These are phyloP conservation scores for Pygoscelis antarcticus DNA, from an alignment of 2,113 vertebrate species.

Conservation along the genomic window DNA sequence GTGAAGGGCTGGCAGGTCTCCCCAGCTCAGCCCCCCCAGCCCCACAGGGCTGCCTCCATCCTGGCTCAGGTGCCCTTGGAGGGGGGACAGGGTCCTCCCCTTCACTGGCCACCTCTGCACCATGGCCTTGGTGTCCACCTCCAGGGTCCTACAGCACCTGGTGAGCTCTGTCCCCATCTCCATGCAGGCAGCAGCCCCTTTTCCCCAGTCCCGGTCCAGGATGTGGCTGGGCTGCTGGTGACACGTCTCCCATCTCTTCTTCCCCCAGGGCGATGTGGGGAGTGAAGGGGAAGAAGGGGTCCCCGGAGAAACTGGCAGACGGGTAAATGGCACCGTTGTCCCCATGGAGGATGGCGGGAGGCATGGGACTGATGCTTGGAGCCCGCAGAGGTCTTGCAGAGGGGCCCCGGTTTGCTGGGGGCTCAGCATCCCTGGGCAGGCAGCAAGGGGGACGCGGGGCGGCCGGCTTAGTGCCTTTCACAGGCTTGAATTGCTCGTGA, in stretches of 20 bases:
- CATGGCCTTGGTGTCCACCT: neutral
- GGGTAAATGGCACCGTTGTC: slow-evolving; percentile 63
- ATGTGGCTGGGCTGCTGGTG: neutral
- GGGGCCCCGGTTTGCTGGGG: neutral
- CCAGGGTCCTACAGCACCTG: neutral
- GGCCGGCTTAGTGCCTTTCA: rapidly evolving
- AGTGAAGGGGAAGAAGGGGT: slow-evolving; percentile 68
- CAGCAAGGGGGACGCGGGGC: rapidly evolving
- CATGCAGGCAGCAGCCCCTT: neutral
- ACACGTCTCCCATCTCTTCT: neutral
- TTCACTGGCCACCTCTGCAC: neutral
- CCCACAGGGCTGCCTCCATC: neutral
- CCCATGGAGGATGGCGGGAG: neutral
- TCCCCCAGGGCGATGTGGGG: slow-evolving; percentile 76
- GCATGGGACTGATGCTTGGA: neutral
- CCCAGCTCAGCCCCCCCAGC: neutral
- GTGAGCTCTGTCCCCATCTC: neutral
- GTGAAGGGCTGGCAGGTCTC: neutral
- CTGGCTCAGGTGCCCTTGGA: neutral
- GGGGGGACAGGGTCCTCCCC: neutral
- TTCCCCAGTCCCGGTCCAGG: neutral
- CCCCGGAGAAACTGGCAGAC: slow-evolving; percentile 75
- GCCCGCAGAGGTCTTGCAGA: neutral
- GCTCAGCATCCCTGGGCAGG: neutral
- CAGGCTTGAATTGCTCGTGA: neutral